These are phyloP conservation scores for Parauchenoglanis ngamensis DNA, from an alignment of 2,797 vertebrate species.

Conservation along the genomic window DNA sequence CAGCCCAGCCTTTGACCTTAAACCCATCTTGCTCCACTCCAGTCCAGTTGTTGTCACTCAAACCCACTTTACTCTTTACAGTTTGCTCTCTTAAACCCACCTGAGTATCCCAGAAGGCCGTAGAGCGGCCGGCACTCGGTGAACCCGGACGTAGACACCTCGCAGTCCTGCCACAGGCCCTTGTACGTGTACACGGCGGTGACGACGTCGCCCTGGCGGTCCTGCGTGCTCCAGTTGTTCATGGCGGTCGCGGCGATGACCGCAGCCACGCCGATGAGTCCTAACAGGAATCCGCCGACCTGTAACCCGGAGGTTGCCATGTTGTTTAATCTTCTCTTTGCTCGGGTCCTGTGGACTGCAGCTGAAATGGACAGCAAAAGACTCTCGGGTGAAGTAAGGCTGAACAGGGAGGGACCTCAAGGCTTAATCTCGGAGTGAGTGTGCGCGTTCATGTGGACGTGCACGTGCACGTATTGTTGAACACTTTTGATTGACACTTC, in stretches of 20 bases:
- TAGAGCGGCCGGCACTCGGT: slow-evolving; percentile 86
- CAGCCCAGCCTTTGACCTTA: too few relatives aligned
- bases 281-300: slow-evolving; percentile 81
- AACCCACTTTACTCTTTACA: not conserved
- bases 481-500: slow-evolving; percentile 49
- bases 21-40: not conserved
- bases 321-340: slow-evolving; percentile 19
- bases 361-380: slow-evolving; percentile 9
- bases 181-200: slow-evolving; percentile 84
- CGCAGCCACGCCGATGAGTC: slow-evolving; percentile 75
- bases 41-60: not conserved
- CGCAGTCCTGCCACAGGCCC: slow-evolving; percentile 89
- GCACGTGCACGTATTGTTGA: slow-evolving; percentile 43
- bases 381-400: slow-evolving; percentile 12
- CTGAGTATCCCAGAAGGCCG: slow-evolving; percentile 88
- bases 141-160: slow-evolving; percentile 81
- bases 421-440: slow-evolving; percentile 25
- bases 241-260: slow-evolving; percentile 81
- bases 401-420: slow-evolving; percentile 37
- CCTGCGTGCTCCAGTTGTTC: slow-evolving; percentile 87
- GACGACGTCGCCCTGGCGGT: slow-evolving; percentile 82
- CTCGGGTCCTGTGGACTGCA: not conserved
- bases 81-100: slow-evolving; percentile 63
- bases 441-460: slow-evolving; percentile 13
- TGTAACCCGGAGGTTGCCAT: slow-evolving; percentile 84